Base-by-base conservation (phyloP, 64 coral and sea anemone species). In the Porites australiensis region DNA sequence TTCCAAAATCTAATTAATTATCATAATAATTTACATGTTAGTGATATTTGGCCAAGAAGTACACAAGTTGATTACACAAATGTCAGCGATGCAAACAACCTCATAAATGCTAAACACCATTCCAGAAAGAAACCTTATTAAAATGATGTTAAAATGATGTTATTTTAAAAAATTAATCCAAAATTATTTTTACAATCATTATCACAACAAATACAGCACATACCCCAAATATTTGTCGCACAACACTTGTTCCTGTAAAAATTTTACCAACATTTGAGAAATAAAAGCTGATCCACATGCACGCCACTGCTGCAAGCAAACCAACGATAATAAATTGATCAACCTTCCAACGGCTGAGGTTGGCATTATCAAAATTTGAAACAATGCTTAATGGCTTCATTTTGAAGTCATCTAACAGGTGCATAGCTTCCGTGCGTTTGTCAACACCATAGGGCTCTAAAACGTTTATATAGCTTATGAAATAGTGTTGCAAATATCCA, bases 311-410 rank as follows among this genome's bases (percentile, higher is more conserved):
- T 62, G 54, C 55, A 58, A 81, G 78, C 11, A 22, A 23, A 81
- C 78, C 20, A 27, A 81, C 58, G 23, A 81, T 81, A 43, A 60
- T 4, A 61, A 81, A 81, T 57, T 81, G 78, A 7, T 81, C 78
- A 60, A 45, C 60, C 22, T 60, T 81, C 55, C 78, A 81, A 13
- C 78, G 78, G 23, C 51, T 81, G 13, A 81, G 20, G 44, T 81
- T 81, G 14, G 55, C 54, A 81, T 63, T 81, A 16, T 81, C 78
- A 81, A 81, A 81, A 62, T 81, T 81, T 43, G 78, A 81, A 37
- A 81, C 78, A 61, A 61, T 81, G 44, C 53, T 58, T 19, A 81
- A 58, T 44, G 78, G 78, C 54, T 81, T 81, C 57, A 61, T 81
- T 62, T 81, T 81, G 22, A 81, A 81, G 9, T 81, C 52, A 63